Base-by-base conservation (phyloP, 2,888 invertebrate genomes). In the Furcula furcula region DNA sequence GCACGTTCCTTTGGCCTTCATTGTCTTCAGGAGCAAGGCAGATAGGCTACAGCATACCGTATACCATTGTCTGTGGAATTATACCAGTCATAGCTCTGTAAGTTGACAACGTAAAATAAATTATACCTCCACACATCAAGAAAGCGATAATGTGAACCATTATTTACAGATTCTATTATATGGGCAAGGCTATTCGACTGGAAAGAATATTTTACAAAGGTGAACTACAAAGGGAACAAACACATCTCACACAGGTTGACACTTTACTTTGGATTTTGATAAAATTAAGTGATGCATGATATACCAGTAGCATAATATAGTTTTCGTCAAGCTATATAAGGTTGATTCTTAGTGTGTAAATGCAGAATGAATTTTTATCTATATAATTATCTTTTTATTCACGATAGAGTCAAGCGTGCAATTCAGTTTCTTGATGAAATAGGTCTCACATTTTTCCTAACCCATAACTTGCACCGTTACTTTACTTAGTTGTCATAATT, bases 1-100 rank as follows among this genome's bases (percentile, higher is more conserved):
- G 91, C 52, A 72, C 86, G 1, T 68, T 88, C 18, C 68, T 86
- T 18, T 90, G 90, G 90, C 84, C 89, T 3, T 73, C 86, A 1
- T 34, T 55, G 1, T 52, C 63, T 26, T 77, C 81, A 27, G 79
- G 77, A 42, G 71, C 79, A 7, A 77, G 75, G 39, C 82, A 89
- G 29, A 63, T 85, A 32, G 87, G 88, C 7, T 90, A 77, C 57
- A 80, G 78, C 31, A 56, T 88, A 29, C 86, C 87, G 12, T 81
- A 87, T 36, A 61, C 83, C 1, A 44, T 89, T 6, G 43, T 90
- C 9, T 88, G 85, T 46, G 88, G 83, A 16, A 53, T 87, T 10
- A 25, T 82, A 16, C 90, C 90, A 2, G 67, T 85, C 15, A 50
- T 84, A 51, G 75, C 81, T 31, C 87, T 89, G 90, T 90, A 64